A percentile compares a stretch with the other conserved stretches of the same genome.
Conservation (phyloP, 2,888 invertebrate species). For the Archips xylosteana region DNA sequence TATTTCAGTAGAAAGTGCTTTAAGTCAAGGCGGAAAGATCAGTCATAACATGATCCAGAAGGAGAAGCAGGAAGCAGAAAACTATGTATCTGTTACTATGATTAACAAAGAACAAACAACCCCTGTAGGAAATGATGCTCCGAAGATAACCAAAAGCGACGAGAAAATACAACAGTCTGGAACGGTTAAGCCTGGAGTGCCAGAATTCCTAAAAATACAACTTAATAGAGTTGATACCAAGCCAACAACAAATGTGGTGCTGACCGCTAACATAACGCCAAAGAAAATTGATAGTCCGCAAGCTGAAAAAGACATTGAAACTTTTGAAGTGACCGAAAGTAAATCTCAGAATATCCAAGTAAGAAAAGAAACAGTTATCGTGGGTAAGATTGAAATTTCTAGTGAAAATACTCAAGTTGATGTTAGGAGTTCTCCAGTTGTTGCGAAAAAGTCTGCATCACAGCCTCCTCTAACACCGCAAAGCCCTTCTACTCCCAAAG, state of each 20-base stretch:
- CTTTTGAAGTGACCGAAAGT: slow-evolving; percentile 59
- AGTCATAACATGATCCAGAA: slow-evolving; percentile 50
- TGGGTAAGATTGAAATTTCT: slow-evolving; percentile 60
- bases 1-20: slow-evolving; percentile 79
- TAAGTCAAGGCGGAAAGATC: slow-evolving; percentile 61
- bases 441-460: slow-evolving; percentile 53
- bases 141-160: slow-evolving; percentile 71
- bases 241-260: slow-evolving; percentile 87
- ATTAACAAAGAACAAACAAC: slow-evolving; percentile 80
- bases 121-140: slow-evolving; percentile 55
- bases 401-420: slow-evolving; percentile 57
- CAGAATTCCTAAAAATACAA: slow-evolving; percentile 90
- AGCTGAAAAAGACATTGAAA: slow-evolving; percentile 65
- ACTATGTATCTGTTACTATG: slow-evolving; percentile 85
- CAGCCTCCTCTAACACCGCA: slow-evolving; percentile 58
- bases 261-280: slow-evolving; percentile 86
- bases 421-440: slow-evolving; percentile 63
- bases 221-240: slow-evolving; percentile 89
- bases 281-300: slow-evolving; percentile 76
- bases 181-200: slow-evolving; percentile 72
- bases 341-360: slow-evolving; percentile 55
- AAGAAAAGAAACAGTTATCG: slow-evolving; percentile 61
- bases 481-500: slow-evolving; percentile 77
- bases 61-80: slow-evolving; percentile 71
- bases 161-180: slow-evolving; percentile 68